phyloP scores from a whole-genome alignment of 2,797 vertebrate genomes.

The Macrochelys suwanniensis region DNA sequence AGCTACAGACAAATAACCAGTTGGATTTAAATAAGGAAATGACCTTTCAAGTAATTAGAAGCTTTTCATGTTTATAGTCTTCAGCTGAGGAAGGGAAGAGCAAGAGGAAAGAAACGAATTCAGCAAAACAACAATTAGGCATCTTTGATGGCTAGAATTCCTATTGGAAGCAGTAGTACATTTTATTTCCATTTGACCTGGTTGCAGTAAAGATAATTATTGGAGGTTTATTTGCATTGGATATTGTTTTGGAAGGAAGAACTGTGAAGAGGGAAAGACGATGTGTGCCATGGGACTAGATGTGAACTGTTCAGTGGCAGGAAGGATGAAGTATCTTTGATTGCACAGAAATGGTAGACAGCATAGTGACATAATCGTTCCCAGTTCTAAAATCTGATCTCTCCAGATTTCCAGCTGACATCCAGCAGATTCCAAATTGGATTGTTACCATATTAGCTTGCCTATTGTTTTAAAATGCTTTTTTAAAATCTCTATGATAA shows the following conservation, averaged over 20 bases:
- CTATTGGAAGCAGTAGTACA: neutral
- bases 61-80: neutral
- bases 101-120: neutral
- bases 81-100: neutral
- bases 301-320: neutral
- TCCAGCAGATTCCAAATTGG: neutral
- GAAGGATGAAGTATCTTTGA: neutral
- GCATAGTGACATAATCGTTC: neutral
- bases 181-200: neutral
- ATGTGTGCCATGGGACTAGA: neutral
- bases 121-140: neutral
- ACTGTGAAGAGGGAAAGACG: neutral
- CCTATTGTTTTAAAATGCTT: neutral
- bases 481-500: neutral
- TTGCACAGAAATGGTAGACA: neutral
- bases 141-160: neutral
- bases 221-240: neutral
- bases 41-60: neutral
- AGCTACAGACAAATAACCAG: neutral
- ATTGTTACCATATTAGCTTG: neutral
- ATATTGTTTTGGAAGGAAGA: neutral
- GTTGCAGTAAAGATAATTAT: neutral
- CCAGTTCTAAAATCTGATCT: neutral
- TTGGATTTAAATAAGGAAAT: constrained; percentile 17
- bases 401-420: neutral